Conservation (phyloP, 35 echinoderm and acorn worm species). For the Eucidaris tribuloides region DNA sequence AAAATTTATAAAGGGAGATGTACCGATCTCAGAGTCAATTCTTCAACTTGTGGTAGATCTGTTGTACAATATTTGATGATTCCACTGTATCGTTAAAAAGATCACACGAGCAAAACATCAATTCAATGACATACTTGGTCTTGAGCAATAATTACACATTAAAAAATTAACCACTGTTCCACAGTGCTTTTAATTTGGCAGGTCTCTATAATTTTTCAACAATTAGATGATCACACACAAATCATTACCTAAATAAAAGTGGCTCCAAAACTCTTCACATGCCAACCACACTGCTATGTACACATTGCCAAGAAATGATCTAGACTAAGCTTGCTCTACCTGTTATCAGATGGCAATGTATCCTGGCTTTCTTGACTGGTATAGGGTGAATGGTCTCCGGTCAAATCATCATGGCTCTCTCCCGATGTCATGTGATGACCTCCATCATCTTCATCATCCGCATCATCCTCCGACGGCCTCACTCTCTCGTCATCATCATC, state of each 20-base stretch:
- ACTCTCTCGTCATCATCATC: slow-evolving; percentile 18
- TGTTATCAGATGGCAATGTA: not conserved
- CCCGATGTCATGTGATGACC: slow-evolving; percentile 24
- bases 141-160: no score
- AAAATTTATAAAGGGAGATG: not conserved
- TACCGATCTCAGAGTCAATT: not conserved
- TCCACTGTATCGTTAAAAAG: no score
- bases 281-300: no score
- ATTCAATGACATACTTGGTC: no score
- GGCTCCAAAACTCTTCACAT: not conserved
- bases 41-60: not conserved
- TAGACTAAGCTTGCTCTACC: not conserved
- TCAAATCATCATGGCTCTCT: slow-evolving; percentile 16
- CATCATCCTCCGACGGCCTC: not conserved
- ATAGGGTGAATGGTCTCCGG: slow-evolving; percentile 18
- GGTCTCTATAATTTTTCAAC: not conserved
- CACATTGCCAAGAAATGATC: not conserved
- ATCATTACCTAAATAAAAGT: not conserved
- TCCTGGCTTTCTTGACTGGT: slow-evolving; percentile 17
- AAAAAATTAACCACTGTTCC: no score
- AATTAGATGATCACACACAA: no score
- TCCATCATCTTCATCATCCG: slow-evolving; percentile 15
- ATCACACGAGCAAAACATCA: no score
- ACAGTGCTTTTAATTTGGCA: no score
- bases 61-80: no score